phyloP scores from a whole-genome alignment of 1,140 invertebrate genomes.

The Stegodyphus mimosarum region DNA sequence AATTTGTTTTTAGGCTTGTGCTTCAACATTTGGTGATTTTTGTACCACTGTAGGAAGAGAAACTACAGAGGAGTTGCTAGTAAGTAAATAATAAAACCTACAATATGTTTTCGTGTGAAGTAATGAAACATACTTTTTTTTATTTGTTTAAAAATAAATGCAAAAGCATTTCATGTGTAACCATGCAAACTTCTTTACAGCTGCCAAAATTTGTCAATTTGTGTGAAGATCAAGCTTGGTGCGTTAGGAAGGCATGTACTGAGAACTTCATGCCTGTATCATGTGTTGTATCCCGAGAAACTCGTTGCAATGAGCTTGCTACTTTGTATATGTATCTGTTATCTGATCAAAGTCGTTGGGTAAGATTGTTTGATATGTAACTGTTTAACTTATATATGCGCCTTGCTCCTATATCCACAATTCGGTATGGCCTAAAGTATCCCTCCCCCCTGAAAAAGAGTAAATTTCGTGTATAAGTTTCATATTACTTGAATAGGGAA shows the following conservation, averaged over 20 bases:
- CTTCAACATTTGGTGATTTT: slow-evolving; percentile 79
- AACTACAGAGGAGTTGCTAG: slow-evolving; percentile 76
- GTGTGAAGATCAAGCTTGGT: slow-evolving; percentile 79
- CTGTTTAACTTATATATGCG: too few species aligned
- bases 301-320: slow-evolving; percentile 73
- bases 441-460: too few species aligned
- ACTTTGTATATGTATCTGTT: slow-evolving; percentile 76
- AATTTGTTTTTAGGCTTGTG: slow-evolving; percentile 71
- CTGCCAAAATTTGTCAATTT: slow-evolving; percentile 77
- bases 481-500: too few species aligned
- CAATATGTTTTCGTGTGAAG: neutral
- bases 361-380: slow-evolving; percentile 61
- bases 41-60: slow-evolving; percentile 76
- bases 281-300: slow-evolving; percentile 74
- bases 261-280: slow-evolving; percentile 82
- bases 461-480: too few species aligned
- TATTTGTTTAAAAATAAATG: neutral
- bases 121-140: neutral
- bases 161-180: too few species aligned
- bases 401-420: too few species aligned
- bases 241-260: slow-evolving; percentile 82
- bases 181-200: slow-evolving; percentile 67
- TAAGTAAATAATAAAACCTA: slow-evolving; percentile 69
- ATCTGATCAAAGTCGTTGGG: slow-evolving; percentile 75
- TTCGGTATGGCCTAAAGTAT: too few species aligned